A percentile compares a stretch with the other conserved stretches of the same genome.
Conservation (phyloP, 2,113 vertebrate species). For the Barbus barbus region DNA sequence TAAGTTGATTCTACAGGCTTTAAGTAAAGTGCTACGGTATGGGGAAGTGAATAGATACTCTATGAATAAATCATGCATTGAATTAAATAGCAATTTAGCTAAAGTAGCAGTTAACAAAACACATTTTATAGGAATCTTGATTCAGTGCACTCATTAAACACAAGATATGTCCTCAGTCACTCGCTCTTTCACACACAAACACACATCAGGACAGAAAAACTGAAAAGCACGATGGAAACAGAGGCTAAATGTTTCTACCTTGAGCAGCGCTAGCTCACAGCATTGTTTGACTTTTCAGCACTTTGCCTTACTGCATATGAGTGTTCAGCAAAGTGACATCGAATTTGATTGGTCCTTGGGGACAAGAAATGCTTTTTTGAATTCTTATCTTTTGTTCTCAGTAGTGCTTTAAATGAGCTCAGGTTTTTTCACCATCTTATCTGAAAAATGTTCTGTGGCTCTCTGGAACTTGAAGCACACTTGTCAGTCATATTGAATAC, state of each 20-base stretch:
- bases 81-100: neutral
- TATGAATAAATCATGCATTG: neutral
- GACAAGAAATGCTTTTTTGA: constrained; percentile 35
- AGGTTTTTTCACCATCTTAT: constrained; percentile 43
- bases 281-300: constrained; percentile 32
- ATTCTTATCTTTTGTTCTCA: constrained; percentile 54
- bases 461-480: constrained; percentile 14
- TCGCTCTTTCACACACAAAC: neutral
- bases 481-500: constrained; percentile 40
- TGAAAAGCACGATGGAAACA: neutral
- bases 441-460: constrained; percentile 17
- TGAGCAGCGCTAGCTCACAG: neutral
- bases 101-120: neutral
- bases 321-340: constrained; percentile 38
- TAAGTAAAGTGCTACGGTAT: neutral
- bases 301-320: constrained; percentile 6
- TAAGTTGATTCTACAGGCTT: neutral
- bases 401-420: constrained; percentile 47
- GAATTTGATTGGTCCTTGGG: constrained; percentile 43
- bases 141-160: neutral
- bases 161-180: no score
- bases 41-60: neutral
- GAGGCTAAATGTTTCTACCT: constrained; percentile 20
- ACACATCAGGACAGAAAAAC: neutral
- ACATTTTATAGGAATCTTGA: neutral